Percentiles rank a stretch among this genome's conserved stretches.
Conservation (phyloP, 1,140 invertebrate species). For the Leptestheria dahalacensis region DNA sequence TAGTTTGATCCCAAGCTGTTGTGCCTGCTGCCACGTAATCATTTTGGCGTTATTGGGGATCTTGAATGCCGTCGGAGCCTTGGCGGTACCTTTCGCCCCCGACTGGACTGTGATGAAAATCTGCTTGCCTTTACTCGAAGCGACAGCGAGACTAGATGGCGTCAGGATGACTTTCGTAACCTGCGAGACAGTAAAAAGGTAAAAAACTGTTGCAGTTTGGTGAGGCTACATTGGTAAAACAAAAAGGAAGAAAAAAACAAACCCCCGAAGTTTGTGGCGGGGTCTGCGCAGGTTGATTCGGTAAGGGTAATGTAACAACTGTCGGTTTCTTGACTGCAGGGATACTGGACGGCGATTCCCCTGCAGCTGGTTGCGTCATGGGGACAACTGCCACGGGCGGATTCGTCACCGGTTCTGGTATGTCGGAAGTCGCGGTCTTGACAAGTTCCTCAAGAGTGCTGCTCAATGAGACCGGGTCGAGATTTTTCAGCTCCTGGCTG, state of each 20-base stretch:
- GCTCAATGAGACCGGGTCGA: no score
- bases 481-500: not conserved
- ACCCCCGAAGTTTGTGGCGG: no score
- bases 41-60: slow-evolving; percentile 34
- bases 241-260: no score
- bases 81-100: not conserved
- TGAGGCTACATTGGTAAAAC: no score
- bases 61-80: not conserved
- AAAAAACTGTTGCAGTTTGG: not conserved
- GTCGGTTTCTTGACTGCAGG: no score
- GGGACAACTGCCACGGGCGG: no score
- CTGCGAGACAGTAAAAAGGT: not conserved
- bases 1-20: slow-evolving; percentile 44
- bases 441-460: not conserved
- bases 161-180: slow-evolving; percentile 1
- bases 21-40: slow-evolving; percentile 48
- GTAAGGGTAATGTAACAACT: no score
- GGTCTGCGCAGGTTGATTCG: no score
- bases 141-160: not conserved
- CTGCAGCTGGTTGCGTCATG: no score
- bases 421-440: no score
- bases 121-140: slow-evolving; percentile 2
- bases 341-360: no score
- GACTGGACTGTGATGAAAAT: not conserved
- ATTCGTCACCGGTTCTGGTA: no score